These are phyloP conservation scores for Microctonus brassicae DNA, from an alignment of 2,888 invertebrate genomes.

Conservation along the genomic window DNA sequence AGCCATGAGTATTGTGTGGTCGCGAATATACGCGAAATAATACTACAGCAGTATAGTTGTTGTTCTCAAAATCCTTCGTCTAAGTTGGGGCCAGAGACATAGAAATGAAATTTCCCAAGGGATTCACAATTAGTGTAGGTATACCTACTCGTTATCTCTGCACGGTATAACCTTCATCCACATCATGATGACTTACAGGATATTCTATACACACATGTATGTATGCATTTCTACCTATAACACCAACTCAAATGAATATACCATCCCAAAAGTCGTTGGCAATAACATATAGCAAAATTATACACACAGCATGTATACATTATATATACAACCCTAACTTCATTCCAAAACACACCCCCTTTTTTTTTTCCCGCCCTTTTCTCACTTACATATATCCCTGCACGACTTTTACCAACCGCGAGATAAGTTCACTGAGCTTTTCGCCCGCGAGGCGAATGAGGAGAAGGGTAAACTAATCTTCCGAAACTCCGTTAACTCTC, in stretches of 20 bases:
- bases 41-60: background rate
- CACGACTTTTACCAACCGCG: constrained; percentile 17
- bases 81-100: constrained; percentile 10
- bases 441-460: constrained; percentile 32
- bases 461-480: constrained; percentile 46
- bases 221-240: no score
- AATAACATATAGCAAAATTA: background rate
- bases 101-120: constrained; percentile 32
- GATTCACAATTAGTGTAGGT: constrained; percentile 37
- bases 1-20: background rate
- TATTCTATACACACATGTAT: background rate
- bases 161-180: constrained; percentile 20
- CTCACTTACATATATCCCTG: constrained; percentile 19
- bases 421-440: constrained; percentile 40
- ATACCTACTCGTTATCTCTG: constrained; percentile 33
- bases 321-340: background rate
- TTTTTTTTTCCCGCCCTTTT: constrained; percentile 26
- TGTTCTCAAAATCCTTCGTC: background rate
- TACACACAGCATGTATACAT: background rate
- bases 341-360: background rate
- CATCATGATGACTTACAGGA: background rate
- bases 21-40: background rate
- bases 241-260: constrained; percentile 22
- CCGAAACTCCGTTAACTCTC: constrained; percentile 46
- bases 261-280: background rate